Conservation (phyloP, 2,888 invertebrate species). For the Apotomis betuletana region DNA sequence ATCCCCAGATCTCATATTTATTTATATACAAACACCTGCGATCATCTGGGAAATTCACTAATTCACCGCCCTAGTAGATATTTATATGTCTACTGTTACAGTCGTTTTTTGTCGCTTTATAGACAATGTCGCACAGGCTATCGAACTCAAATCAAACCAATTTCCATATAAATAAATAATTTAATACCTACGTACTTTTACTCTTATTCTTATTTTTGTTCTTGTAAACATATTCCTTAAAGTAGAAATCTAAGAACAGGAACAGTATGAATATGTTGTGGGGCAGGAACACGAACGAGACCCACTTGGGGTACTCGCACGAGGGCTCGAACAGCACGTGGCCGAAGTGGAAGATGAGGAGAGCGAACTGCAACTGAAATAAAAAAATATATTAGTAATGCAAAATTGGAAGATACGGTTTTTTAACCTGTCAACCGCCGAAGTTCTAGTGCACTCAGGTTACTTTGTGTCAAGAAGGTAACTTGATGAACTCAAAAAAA, state of each 20-base stretch:
- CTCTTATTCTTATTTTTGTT: slow-evolving; percentile 62
- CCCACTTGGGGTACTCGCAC: slow-evolving; percentile 86
- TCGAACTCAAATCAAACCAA: slow-evolving; percentile 8
- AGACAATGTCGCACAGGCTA: background rate
- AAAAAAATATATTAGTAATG: slow-evolving; percentile 22
- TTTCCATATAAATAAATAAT: slow-evolving; percentile 12
- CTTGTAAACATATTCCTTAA: slow-evolving; percentile 84
- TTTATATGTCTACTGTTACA: too few species aligned
- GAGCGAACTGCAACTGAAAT: slow-evolving; percentile 85
- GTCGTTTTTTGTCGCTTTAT: too few species aligned
- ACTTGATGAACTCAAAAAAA: too few species aligned
- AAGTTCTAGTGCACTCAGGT: too few species aligned
- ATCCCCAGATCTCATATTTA: too few species aligned
- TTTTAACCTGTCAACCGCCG: too few species aligned
- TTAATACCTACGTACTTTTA: slow-evolving; percentile 48
- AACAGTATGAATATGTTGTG: slow-evolving; percentile 87
- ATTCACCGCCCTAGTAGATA: too few species aligned
- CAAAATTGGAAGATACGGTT: too few species aligned
- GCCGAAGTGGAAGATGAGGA: slow-evolving; percentile 84
- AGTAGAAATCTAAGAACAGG: slow-evolving; percentile 88
- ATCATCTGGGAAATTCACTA: too few species aligned
- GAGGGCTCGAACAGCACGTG: slow-evolving; percentile 81
- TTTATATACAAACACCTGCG: too few species aligned
- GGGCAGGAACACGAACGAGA: slow-evolving; percentile 82
- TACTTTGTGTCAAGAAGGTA: too few species aligned